These are phyloP conservation scores for Monarcha castaneiventris DNA, from an alignment of 2,113 vertebrate species.

Conservation along the genomic window DNA sequence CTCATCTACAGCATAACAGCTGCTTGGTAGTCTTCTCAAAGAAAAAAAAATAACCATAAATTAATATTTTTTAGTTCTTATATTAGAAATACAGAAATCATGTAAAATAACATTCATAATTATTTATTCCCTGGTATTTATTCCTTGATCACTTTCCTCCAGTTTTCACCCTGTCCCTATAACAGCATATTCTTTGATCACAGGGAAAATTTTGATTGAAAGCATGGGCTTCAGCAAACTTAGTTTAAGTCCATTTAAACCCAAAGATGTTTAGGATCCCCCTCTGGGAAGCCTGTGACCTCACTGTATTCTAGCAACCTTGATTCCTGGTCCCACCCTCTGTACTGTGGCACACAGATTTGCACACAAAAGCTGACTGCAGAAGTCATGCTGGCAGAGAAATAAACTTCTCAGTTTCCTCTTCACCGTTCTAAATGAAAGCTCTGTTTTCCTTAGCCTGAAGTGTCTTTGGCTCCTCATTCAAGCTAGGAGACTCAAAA, in stretches of 20 bases:
- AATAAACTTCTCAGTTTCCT: conserved; percentile 33
- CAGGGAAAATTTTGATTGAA: neutral
- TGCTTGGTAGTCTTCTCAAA: neutral
- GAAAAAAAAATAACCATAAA: neutral
- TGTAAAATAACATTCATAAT: neutral
- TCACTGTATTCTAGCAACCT: conserved; percentile 12
- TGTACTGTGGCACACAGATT: neutral
- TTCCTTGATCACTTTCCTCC: neutral
- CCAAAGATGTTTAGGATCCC: neutral
- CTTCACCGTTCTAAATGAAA: conserved; percentile 10
- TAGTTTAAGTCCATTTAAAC: neutral
- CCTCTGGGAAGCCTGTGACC: neutral
- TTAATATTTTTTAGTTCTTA: neutral
- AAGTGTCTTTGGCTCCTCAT: conserved; percentile 59
- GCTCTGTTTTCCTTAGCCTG: conserved; percentile 57
- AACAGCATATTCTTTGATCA: neutral
- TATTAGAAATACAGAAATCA: neutral
- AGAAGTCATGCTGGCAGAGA: conserved; percentile 37
- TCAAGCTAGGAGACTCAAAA: conserved; percentile 42
- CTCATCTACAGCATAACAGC: neutral
- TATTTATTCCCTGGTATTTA: neutral
- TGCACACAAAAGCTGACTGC: conserved; percentile 45
- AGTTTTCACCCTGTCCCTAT: neutral
- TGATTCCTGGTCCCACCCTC: neutral
- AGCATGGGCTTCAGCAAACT: neutral